phyloP scores from a whole-genome alignment of 2,113 vertebrate genomes.

The Mesoclemmys tuberculata region DNA sequence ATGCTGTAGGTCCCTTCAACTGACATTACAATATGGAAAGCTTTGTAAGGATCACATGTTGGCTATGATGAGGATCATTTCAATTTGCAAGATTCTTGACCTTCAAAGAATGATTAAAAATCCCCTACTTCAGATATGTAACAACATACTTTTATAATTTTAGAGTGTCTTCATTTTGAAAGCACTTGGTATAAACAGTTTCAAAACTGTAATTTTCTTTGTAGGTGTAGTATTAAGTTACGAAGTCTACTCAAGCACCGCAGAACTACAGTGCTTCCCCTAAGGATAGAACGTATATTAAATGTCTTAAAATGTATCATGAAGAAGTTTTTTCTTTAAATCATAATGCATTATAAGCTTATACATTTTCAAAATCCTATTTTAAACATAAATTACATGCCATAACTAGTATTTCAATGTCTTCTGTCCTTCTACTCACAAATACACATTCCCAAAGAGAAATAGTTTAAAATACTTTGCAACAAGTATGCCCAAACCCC shows the following conservation, averaged over 20 bases:
- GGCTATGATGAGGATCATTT: conserved; percentile 25
- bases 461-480: neutral
- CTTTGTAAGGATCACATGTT: conserved; percentile 48
- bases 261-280: conserved; percentile 45
- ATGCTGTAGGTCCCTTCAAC: conserved; percentile 47
- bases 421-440: neutral
- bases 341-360: conserved; percentile 28
- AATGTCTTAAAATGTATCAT: conserved; percentile 54
- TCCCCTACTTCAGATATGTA: conserved; percentile 44
- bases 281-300: conserved; percentile 62
- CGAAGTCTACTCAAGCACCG: conserved; percentile 51
- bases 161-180: conserved; percentile 62
- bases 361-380: conserved; percentile 34
- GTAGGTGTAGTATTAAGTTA: conserved; percentile 59
- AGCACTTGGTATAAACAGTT: conserved; percentile 59
- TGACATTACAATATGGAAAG: conserved; percentile 44
- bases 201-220: conserved; percentile 73
- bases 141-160: conserved; percentile 61
- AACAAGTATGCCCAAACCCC: neutral
- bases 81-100: conserved; percentile 60
- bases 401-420: neutral
- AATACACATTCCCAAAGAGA: neutral
- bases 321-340: conserved; percentile 38
- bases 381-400: conserved; percentile 42
- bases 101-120: conserved; percentile 68